A percentile compares a stretch with the other conserved stretches of the same genome.
These are phyloP conservation scores for Huso huso DNA, from an alignment of 2,797 vertebrate species.

Conservation along the genomic window DNA sequence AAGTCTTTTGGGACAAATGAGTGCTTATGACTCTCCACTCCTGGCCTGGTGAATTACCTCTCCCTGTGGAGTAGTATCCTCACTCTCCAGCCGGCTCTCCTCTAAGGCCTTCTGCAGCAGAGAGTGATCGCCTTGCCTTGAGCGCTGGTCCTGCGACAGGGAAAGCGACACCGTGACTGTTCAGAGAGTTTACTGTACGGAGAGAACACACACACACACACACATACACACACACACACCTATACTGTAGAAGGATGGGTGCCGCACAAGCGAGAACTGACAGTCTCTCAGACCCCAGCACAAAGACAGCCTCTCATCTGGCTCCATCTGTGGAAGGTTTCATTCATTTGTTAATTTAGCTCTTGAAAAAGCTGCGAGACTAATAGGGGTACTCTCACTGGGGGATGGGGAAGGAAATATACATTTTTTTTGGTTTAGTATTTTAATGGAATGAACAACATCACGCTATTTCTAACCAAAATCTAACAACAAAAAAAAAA, in stretches of 20 bases:
- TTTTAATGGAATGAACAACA: no score
- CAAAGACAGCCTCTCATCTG: no score
- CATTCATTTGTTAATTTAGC: no score
- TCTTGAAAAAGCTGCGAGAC: no score
- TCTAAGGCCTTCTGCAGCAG: conserved; percentile 50
- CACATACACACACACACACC: background rate
- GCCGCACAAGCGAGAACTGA: no score
- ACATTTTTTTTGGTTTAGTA: no score
- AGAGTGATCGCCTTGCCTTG: conserved; percentile 55
- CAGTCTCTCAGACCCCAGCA: background rate
- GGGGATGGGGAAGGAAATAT: no score
- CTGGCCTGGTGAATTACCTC: conserved; percentile 19
- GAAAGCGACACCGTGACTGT: background rate
- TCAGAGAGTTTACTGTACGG: background rate
- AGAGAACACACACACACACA: conserved; percentile 2
- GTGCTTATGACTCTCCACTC: conserved; percentile 28
- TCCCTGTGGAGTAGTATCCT: conserved; percentile 4
- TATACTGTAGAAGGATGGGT: no score
- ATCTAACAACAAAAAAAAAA: no score
- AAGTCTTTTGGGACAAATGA: conserved; percentile 23
- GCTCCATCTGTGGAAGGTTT: no score
- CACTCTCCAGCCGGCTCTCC: conserved; percentile 51
- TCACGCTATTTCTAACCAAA: no score
- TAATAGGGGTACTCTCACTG: no score
- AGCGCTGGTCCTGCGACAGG: conserved; percentile 50